phyloP scores from a whole-genome alignment of 1,140 invertebrate species.

The Schlechtendalia chinensis region DNA sequence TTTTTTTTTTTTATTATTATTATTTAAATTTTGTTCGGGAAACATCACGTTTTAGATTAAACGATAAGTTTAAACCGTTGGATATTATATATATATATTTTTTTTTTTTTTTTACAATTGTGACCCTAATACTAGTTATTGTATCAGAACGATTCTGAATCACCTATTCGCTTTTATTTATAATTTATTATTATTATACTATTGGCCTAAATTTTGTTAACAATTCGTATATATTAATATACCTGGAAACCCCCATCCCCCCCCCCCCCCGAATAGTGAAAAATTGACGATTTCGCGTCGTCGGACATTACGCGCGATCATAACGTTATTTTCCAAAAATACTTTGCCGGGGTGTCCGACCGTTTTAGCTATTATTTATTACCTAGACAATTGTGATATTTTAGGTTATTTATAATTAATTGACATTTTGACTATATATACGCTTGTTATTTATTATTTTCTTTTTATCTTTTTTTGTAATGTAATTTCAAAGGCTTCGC shows the following conservation, averaged over 20 bases:
- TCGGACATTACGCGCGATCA: background rate
- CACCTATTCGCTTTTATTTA: too few relatives aligned
- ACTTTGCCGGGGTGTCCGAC: constrained; percentile 3
- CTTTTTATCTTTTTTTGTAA: constrained; percentile 31
- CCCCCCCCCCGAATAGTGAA: too few relatives aligned
- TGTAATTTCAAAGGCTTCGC: constrained; percentile 48
- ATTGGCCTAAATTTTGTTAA: background rate
- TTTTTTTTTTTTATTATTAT: background rate
- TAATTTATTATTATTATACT: constrained; percentile 21
- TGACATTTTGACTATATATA: constrained; percentile 32
- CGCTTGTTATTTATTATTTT: constrained; percentile 49
- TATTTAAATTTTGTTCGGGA: background rate
- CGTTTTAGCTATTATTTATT: constrained; percentile 44
- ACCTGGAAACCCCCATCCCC: too few relatives aligned
- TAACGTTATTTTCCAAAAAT: background rate
- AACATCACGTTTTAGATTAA: background rate
- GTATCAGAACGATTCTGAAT: background rate
- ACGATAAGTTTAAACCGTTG: constrained; percentile 4
- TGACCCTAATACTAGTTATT: background rate
- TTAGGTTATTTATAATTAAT: constrained; percentile 48
- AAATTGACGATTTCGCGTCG: constrained; percentile 4
- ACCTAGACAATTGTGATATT: constrained; percentile 49
- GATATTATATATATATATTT: background rate
- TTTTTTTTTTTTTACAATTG: background rate
- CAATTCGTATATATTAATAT: background rate